These are phyloP conservation scores for Calliopum simillimum DNA, from an alignment of 2,888 invertebrate species.

Conservation along the genomic window DNA sequence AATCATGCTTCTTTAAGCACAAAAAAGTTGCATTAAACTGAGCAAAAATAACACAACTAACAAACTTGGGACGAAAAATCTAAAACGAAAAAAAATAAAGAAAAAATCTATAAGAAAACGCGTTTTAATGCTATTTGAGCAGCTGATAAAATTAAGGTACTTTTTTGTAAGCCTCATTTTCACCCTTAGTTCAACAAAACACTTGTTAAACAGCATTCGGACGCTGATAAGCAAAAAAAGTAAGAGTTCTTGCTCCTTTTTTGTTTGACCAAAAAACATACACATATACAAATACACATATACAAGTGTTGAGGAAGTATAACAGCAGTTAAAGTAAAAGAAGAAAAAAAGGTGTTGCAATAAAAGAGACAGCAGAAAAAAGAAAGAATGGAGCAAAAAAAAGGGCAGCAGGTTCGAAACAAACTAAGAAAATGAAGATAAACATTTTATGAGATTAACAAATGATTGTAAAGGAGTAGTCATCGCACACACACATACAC, in stretches of 20 bases:
- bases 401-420: not conserved
- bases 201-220: too few species aligned
- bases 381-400: not conserved
- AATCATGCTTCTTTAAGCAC: not conserved
- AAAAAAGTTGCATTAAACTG: too few species aligned
- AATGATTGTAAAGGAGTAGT: not conserved
- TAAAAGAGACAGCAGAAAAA: not conserved
- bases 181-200: too few species aligned
- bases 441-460: conserved; percentile 26
- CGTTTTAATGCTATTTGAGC: not conserved
- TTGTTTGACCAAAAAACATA: too few species aligned
- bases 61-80: not conserved
- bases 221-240: too few species aligned
- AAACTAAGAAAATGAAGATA: conserved; percentile 15
- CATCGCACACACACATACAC: too few species aligned
- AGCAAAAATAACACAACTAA: not conserved
- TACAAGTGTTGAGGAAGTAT: too few species aligned
- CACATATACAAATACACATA: too few species aligned
- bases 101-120: not conserved
- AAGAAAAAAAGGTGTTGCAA: not conserved
- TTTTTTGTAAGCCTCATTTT: too few species aligned
- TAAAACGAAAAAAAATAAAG: too few species aligned
- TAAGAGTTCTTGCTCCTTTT: too few species aligned
- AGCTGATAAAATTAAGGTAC: not conserved
- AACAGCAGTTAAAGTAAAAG: not conserved